These are phyloP conservation scores for Amphiura filiformis DNA, from an alignment of 35 echinoderm and acorn worm species.

Conservation along the genomic window DNA sequence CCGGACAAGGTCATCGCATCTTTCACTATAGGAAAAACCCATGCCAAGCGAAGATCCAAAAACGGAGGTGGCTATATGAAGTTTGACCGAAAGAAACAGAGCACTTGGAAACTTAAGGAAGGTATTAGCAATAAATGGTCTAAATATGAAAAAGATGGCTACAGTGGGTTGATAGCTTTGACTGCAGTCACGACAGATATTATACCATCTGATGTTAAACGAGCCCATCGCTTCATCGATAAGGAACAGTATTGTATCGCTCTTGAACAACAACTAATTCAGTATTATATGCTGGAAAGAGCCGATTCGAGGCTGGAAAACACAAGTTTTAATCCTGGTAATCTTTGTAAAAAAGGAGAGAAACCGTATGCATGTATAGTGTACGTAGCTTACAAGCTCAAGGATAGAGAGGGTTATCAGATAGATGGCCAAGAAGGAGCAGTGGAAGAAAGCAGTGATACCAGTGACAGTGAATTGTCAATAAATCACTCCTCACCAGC, in stretches of 20 bases:
- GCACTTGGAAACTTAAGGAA: neutral
- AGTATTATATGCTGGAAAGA: neutral
- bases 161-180: neutral
- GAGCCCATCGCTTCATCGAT: neutral
- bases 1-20: neutral
- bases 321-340: neutral
- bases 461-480: no score
- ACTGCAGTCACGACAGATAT: neutral
- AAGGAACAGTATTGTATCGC: neutral
- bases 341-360: neutral
- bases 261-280: no score
- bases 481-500: neutral
- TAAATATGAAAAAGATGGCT: neutral
- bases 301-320: neutral
- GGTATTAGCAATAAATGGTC: neutral
- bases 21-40: neutral
- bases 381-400: neutral
- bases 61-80: neutral
- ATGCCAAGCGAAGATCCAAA: neutral
- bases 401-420: no score
- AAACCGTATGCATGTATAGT: neutral
- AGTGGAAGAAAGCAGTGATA: no score
- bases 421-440: neutral
- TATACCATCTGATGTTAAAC: neutral
- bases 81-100: neutral